Conservation (phyloP, 2,113 vertebrate species). For the Corythoichthys haematopterus region DNA sequence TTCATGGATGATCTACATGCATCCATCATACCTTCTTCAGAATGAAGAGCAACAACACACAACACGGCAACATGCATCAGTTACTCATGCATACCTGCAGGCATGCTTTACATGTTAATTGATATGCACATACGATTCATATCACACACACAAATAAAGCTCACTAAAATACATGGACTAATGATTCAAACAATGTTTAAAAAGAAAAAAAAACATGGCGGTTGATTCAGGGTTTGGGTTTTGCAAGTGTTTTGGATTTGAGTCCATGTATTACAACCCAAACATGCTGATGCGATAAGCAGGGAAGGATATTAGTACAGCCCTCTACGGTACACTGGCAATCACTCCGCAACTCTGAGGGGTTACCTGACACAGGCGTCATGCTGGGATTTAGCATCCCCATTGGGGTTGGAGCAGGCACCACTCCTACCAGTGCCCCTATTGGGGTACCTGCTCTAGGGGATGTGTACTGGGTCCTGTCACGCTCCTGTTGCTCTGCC, state of each 20-base stretch:
- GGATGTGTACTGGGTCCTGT: slow-evolving; percentile 88
- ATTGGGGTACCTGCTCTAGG: slow-evolving; percentile 97
- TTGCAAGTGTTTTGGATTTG: slow-evolving; percentile 12
- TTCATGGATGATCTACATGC: slow-evolving; percentile 86
- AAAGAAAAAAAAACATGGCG: not conserved
- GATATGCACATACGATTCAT: not conserved
- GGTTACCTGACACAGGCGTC: slow-evolving; percentile 96
- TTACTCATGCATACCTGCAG: slow-evolving; percentile 69
- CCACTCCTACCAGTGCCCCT: slow-evolving; percentile 95
- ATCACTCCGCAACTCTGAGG: slow-evolving; percentile 66
- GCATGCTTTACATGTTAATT: slow-evolving; percentile 33
- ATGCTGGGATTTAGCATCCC: slow-evolving; percentile 98
- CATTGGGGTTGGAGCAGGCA: slow-evolving; percentile 95
- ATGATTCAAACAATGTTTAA: not conserved
- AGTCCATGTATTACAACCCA: slow-evolving; percentile 44
- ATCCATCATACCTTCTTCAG: slow-evolving; percentile 88
- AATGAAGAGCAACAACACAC: slow-evolving; percentile 70
- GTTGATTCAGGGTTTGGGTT: slow-evolving; percentile 17
- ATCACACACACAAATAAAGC: too few species aligned
- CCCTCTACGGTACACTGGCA: slow-evolving; percentile 44
- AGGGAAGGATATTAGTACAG: slow-evolving; percentile 70
- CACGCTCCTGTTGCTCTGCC: slow-evolving; percentile 98
- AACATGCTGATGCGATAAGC: slow-evolving; percentile 38
- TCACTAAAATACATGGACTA: not conserved
- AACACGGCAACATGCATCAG: slow-evolving; percentile 92